A percentile compares a stretch with the other conserved stretches of the same genome.
These are phyloP conservation scores for Rhagologus leucostigma DNA, from an alignment of 2,113 vertebrate genomes.

Conservation along the genomic window DNA sequence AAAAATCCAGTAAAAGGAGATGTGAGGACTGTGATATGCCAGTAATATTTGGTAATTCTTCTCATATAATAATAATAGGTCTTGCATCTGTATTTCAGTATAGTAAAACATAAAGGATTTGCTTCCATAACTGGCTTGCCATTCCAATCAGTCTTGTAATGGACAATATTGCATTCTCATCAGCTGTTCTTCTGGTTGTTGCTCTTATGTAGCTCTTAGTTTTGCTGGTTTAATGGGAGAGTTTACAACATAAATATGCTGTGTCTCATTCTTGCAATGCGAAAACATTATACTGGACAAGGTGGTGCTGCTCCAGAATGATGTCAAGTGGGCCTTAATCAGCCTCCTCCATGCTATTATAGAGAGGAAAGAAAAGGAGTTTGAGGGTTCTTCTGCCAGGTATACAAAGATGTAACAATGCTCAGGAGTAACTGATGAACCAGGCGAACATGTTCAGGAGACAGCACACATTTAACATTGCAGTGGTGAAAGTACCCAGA, in stretches of 20 bases:
- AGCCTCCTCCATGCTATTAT: rapidly evolving
- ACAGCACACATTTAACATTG: background rate
- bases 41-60: background rate
- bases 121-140: background rate
- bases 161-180: background rate
- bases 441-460: background rate
- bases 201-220: background rate
- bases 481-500: background rate
- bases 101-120: background rate
- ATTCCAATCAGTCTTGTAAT: background rate
- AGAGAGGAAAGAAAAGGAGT: background rate
- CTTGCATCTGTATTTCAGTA: background rate
- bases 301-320: background rate
- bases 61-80: background rate
- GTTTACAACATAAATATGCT: background rate
- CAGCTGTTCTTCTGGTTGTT: background rate
- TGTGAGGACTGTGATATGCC: background rate
- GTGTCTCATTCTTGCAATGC: background rate
- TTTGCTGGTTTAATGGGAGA: background rate
- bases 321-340: background rate
- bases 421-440: background rate
- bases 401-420: background rate
- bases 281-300: background rate
- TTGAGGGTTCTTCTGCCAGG: background rate
- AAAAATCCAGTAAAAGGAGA: background rate